Evolutionary conservation across 2,888 invertebrate species (phyloP).

Genomic region (Clistopyga incitator): DNA sequence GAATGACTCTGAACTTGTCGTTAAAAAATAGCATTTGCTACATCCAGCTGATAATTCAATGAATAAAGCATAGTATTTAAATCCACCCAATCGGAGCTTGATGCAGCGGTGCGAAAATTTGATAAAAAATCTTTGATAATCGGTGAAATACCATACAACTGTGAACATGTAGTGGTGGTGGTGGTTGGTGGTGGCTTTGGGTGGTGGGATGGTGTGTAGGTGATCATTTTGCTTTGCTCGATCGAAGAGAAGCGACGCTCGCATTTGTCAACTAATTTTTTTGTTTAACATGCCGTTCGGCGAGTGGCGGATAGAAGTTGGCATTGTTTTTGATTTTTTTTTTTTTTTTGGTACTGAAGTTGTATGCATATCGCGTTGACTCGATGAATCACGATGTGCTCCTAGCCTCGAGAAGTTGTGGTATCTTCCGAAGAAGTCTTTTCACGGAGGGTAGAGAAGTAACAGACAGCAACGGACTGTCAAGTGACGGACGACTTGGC

Average conservation of each 20-base stretch:
- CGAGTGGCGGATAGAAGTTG: slow-evolving; percentile 76
- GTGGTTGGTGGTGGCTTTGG: slow-evolving; percentile 76
- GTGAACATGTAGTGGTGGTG: slow-evolving; percentile 83
- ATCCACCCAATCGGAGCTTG: slow-evolving; percentile 15
- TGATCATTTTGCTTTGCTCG: slow-evolving; percentile 83
- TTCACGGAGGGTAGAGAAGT: slow-evolving; percentile 63
- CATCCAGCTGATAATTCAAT: background rate
- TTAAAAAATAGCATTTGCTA: background rate
- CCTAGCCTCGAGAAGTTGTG: slow-evolving; percentile 65
- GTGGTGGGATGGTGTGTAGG: slow-evolving; percentile 83
- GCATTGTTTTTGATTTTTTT: slow-evolving; percentile 72
- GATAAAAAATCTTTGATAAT: slow-evolving; percentile 81
- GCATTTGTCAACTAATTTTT: slow-evolving; percentile 68
- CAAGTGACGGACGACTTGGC: slow-evolving; percentile 68
- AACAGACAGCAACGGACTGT: slow-evolving; percentile 73
- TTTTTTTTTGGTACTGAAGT: slow-evolving; percentile 61
- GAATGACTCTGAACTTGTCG: slow-evolving; percentile 11
- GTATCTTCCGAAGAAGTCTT: slow-evolving; percentile 63
- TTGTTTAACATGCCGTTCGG: slow-evolving; percentile 70
- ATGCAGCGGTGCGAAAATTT: slow-evolving; percentile 57
- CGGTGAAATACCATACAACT: slow-evolving; percentile 84
- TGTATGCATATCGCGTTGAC: slow-evolving; percentile 63
- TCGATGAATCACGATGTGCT: slow-evolving; percentile 64
- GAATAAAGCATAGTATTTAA: background rate
- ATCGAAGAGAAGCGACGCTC: slow-evolving; percentile 82